These are phyloP conservation scores for Hesperophylax magnus DNA, from an alignment of 1,140 invertebrate genomes.

Conservation along the genomic window DNA sequence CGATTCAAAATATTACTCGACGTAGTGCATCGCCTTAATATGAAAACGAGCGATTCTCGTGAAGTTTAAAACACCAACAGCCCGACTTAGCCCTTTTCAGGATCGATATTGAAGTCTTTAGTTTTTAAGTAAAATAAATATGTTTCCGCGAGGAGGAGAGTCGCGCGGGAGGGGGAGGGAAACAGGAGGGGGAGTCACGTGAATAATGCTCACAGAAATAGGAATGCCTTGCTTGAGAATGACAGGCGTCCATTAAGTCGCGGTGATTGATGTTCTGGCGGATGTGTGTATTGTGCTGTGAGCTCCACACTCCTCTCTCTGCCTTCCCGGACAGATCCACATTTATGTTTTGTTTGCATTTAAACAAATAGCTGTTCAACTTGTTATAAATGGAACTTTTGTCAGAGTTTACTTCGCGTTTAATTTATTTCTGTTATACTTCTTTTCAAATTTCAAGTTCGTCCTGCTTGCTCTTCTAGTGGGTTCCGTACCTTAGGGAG, in stretches of 20 bases:
- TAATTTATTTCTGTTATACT: constrained; percentile 51
- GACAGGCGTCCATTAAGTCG: constrained; percentile 58
- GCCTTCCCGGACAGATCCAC: background rate
- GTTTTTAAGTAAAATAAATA: constrained; percentile 54
- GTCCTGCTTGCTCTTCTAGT: too few species aligned
- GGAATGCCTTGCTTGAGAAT: constrained; percentile 59
- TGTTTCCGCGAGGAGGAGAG: constrained; percentile 25
- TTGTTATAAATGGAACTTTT: constrained; percentile 57
- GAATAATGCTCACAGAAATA: constrained; percentile 59
- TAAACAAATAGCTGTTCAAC: constrained; percentile 56
- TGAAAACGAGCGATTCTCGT: too few species aligned
- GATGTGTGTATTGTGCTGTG: constrained; percentile 51
- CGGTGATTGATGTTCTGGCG: constrained; percentile 55
- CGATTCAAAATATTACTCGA: too few species aligned
- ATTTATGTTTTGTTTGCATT: constrained; percentile 54
- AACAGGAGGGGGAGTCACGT: constrained; percentile 37
- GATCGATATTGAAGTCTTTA: constrained; percentile 43
- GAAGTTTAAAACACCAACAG: too few species aligned
- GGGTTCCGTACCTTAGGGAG: too few species aligned
- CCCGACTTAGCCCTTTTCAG: background rate
- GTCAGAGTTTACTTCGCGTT: constrained; percentile 53
- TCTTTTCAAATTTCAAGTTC: too few species aligned
- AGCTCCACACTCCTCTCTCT: background rate
- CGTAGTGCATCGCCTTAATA: too few species aligned
- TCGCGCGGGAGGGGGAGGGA: constrained; percentile 4